Evolutionary conservation across 2,888 invertebrate species (phyloP), one percentile per base, ranked within the genome.

Genomic region (Spialia ferax): DNA sequence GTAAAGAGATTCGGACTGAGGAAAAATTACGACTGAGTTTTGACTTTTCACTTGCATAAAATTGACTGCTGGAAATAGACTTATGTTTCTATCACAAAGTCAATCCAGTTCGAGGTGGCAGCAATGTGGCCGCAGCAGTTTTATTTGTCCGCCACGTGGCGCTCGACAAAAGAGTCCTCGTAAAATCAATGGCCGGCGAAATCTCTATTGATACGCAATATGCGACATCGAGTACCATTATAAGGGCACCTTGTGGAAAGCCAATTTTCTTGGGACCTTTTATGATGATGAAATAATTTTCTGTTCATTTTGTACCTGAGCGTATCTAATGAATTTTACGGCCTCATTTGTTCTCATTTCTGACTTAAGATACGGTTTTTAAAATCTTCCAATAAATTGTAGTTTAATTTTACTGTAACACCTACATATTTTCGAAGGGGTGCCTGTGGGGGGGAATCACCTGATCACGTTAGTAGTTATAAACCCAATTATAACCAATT

Each of bases 181-280:
- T 78, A 73, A 78, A 75, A 77, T 75, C 74, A 77, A 74, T 77
- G 70, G 60, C 63, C 61, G 64, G 50, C 54, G 45, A 60, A 67
- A 67, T 61, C 67, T 55, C 61, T 61, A 67, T 67, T 56, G 67
- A 67, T 62, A 67, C 66, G 54, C 66, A 67, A 61, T 67, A 67
- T 63, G 61, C 61, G 55, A 60, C 45, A 61, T 66, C 66, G 66
- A 61, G 66, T 35, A 55, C 67, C 55, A 61, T 67, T 66, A 60
- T 48, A 67, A 60, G 66, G 42, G 48, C 45, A 67, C 61, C 67
- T 61, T 60, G 52, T 20, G 59, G 66, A 55, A 55, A 66, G 60
- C 60, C 66, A 61, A 66, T 66, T 54, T 61, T 62, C 55, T 42
- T n/a, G n/a, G 55, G 42, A 63, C 20, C 32, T 61, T 67, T 67